Conservation (phyloP, 2,797 vertebrate species). For the Sebastes jordani region DNA sequence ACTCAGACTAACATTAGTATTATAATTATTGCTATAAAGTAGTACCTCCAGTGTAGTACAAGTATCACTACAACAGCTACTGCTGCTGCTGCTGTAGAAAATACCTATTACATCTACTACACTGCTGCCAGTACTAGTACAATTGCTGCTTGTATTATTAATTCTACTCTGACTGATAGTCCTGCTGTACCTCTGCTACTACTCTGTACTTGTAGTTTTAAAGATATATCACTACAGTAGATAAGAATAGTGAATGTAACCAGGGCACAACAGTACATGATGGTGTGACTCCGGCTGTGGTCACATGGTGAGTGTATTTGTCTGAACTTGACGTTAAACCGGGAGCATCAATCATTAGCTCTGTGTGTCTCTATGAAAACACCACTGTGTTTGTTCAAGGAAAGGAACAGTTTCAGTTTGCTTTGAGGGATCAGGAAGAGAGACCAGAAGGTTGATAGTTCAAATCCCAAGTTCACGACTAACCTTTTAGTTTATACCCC, state of each 20-base stretch:
- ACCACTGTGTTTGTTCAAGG: slow-evolving; percentile 17
- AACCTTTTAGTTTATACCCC: not conserved
- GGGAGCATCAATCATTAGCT: not conserved
- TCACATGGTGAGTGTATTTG: not conserved
- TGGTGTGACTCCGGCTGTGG: not conserved
- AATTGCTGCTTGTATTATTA: not conserved
- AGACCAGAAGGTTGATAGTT: not conserved
- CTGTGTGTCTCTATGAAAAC: slow-evolving; percentile 26
- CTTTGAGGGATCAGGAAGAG: not conserved
- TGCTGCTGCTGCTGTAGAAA: not conserved
- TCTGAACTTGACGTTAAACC: not conserved
- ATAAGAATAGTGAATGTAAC: not conserved
- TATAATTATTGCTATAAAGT: too few relatives aligned
- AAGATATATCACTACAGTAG: not conserved
- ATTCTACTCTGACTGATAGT: not conserved
- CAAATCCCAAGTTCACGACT: not conserved
- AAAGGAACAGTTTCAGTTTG: not conserved
- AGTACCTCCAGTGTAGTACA: not conserved
- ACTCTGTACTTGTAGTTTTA: not conserved
- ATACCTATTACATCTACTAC: rapidly evolving
- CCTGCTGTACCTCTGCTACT: not conserved
- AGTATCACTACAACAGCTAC: not conserved
- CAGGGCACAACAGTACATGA: not conserved
- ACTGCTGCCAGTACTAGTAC: not conserved
- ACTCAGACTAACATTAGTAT: not conserved